These are phyloP conservation scores for Nyctalus aviator DNA, from an alignment of 2,797 vertebrate genomes.

Conservation along the genomic window DNA sequence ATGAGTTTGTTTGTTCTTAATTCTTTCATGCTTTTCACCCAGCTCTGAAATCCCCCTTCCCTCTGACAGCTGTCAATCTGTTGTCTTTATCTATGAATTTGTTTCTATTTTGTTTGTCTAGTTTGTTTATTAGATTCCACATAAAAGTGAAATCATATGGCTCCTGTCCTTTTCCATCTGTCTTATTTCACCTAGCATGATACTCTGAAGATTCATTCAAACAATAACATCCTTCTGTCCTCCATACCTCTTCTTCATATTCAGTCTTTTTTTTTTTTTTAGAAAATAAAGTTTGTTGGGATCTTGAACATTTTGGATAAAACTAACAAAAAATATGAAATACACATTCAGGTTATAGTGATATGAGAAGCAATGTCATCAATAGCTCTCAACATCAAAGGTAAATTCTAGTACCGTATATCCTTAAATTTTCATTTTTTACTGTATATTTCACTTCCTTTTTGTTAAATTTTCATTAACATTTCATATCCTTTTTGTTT, in stretches of 20 bases:
- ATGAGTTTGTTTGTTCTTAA: not conserved
- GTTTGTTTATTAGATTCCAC: not conserved
- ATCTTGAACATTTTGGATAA: constrained; percentile 72
- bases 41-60: not conserved
- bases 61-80: not conserved
- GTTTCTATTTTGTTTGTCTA: not conserved
- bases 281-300: constrained; percentile 85
- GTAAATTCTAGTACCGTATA: not conserved
- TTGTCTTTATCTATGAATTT: not conserved
- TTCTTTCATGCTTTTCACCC: not conserved
- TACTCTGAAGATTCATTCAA: not conserved
- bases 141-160: not conserved
- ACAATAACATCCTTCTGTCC: not conserved
- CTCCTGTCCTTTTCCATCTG: not conserved
- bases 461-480: not conserved
- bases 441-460: not conserved
- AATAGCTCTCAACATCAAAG: not conserved
- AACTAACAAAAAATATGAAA: constrained; percentile 72
- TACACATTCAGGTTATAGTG: constrained; percentile 32
- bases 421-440: not conserved
- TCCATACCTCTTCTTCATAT: not conserved
- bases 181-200: not conserved
- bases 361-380: not conserved
- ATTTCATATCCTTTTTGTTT: not conserved
- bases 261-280: constrained; percentile 6